Evolutionary conservation across 2,113 vertebrate species (phyloP).

Genomic region (Polypterus bichir): DNA sequence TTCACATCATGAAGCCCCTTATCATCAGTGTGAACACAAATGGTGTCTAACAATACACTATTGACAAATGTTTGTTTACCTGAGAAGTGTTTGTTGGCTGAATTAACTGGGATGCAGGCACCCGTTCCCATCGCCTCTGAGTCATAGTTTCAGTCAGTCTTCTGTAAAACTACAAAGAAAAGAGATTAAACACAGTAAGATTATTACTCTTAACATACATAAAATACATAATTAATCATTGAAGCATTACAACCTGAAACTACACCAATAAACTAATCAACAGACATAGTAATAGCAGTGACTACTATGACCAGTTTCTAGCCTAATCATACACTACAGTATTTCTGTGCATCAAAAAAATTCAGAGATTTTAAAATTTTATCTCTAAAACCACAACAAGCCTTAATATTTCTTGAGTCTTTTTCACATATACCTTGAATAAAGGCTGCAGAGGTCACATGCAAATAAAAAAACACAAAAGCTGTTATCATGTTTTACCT

Average conservation of each 20-base stretch:
- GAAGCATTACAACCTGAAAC: too few species aligned
- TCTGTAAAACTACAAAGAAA: conserved; percentile 67
- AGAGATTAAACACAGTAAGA: not conserved
- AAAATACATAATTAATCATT: not conserved
- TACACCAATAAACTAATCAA: too few species aligned
- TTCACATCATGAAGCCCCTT: too few species aligned
- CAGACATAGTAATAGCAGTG: too few species aligned
- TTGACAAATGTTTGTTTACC: conserved; percentile 38
- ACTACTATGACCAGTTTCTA: too few species aligned
- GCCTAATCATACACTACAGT: too few species aligned
- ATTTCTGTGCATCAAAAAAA: too few species aligned
- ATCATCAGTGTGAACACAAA: too few species aligned
- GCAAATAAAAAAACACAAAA: too few species aligned
- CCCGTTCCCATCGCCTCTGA: conserved; percentile 79
- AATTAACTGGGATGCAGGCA: conserved; percentile 63
- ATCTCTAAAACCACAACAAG: not conserved
- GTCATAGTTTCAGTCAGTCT: conserved; percentile 85
- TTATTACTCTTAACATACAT: not conserved
- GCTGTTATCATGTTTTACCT: conserved; percentile 45
- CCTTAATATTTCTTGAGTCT: not conserved
- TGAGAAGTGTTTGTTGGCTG: conserved; percentile 49
- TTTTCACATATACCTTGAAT: too few species aligned
- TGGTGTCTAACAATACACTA: too few species aligned
- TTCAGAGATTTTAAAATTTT: not conserved
- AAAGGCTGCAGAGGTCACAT: too few species aligned